Conservation (phyloP, 2,797 vertebrate species). For the Enteromius paludinosus region DNA sequence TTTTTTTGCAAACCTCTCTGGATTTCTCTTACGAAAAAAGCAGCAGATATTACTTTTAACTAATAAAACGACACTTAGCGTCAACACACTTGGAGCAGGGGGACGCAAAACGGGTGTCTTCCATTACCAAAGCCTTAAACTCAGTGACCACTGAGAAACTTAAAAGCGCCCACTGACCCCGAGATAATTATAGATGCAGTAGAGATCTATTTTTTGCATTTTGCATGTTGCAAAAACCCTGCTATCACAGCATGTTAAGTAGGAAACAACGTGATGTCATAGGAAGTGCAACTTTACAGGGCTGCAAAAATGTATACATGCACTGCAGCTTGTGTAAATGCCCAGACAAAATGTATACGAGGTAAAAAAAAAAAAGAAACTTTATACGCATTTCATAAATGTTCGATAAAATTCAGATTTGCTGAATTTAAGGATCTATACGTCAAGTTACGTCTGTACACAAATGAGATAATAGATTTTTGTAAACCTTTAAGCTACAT, state of each 20-base stretch:
- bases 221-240: not conserved
- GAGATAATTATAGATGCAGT: conserved; percentile 26
- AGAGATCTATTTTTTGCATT: conserved; percentile 24
- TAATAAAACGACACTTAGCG: not conserved
- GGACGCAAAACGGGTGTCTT: not conserved
- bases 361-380: too few species aligned
- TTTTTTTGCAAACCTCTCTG: not conserved
- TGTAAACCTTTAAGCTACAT: not conserved
- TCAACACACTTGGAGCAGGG: not conserved
- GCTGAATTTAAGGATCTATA: not conserved
- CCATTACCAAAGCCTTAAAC: not conserved
- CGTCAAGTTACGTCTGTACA: not conserved
- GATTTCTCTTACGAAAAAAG: not conserved
- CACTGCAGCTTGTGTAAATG: not conserved
- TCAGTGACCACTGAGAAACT: conserved; percentile 5
- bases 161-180: not conserved
- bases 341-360: not conserved
- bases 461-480: not conserved
- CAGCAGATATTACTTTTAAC: not conserved
- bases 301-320: not conserved
- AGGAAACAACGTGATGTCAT: not conserved
- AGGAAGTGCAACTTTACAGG: not conserved
- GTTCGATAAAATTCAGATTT: not conserved
- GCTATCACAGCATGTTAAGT: not conserved
- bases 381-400: not conserved